Conservation (phyloP, 2,113 vertebrate species). For the Paramisgurnus dabryanus region DNA sequence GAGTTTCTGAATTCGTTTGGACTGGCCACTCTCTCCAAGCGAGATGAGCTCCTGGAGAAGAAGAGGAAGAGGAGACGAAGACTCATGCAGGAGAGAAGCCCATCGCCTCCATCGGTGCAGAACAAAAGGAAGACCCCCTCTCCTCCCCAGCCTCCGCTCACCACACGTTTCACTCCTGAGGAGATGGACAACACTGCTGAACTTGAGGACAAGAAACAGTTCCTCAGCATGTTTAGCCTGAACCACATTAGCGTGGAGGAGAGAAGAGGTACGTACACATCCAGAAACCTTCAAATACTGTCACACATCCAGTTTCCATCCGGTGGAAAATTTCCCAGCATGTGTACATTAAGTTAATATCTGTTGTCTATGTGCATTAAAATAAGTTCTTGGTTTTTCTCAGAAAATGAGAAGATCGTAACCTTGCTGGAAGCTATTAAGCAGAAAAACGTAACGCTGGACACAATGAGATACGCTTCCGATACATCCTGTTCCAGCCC, state of each 20-base stretch:
- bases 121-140: constrained; percentile 83
- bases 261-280: constrained; percentile 78
- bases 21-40: constrained; percentile 87
- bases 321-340: no score
- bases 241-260: constrained; percentile 89
- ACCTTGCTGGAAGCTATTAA: constrained; percentile 93
- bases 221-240: constrained; percentile 93
- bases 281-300: not conserved
- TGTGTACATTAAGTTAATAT: no score
- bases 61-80: constrained; percentile 90
- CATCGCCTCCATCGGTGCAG: constrained; percentile 79
- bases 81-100: constrained; percentile 91
- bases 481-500: constrained; percentile 81
- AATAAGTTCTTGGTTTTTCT: constrained; percentile 3
- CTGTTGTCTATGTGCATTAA: not conserved
- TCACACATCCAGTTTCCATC: not conserved
- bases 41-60: constrained; percentile 87
- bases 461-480: constrained; percentile 81
- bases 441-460: constrained; percentile 84
- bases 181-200: constrained; percentile 94
- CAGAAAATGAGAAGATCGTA: constrained; percentile 91
- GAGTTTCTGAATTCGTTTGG: constrained; percentile 90
- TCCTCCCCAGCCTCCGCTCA: constrained; percentile 72
- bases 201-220: constrained; percentile 94
- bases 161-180: constrained; percentile 91